phyloP scores from a whole-genome alignment of 2,888 invertebrate genomes.

The Mongoloraphidia duomilia region DNA sequence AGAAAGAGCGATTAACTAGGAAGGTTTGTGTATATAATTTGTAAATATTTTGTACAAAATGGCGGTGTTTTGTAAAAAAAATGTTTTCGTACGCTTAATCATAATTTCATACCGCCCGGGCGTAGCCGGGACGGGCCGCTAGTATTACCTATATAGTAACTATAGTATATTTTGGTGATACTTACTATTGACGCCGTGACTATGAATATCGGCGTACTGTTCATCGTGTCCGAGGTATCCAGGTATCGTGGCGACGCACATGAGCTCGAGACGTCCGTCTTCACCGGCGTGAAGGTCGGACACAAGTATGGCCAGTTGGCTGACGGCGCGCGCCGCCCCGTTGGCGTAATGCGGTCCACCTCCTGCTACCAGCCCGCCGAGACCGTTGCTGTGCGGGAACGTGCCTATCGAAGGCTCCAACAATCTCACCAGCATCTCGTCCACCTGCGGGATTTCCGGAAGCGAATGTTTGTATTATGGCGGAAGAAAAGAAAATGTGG shows the following conservation, averaged over 20 bases:
- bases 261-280: conserved; percentile 54
- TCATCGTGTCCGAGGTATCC: conserved; percentile 56
- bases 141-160: too few species aligned
- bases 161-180: conserved; percentile 16
- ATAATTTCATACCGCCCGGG: too few species aligned
- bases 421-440: conserved; percentile 28
- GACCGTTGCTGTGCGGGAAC: neutral
- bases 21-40: too few species aligned
- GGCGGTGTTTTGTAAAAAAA: too few species aligned
- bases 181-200: conserved; percentile 59
- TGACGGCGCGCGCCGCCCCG: conserved; percentile 29
- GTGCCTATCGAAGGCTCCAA: conserved; percentile 15
- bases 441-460: conserved; percentile 21
- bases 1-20: too few species aligned
- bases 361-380: neutral
- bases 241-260: conserved; percentile 66
- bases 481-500: too few species aligned
- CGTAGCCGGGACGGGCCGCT: too few species aligned
- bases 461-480: too few species aligned
- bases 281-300: conserved; percentile 54
- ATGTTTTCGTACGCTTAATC: too few species aligned
- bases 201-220: conserved; percentile 58
- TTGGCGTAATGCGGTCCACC: neutral
- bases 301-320: conserved; percentile 59
- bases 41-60: too few species aligned